Evolutionary conservation across 2,113 vertebrate species (phyloP).

Genomic region (Heteronetta atricapilla): DNA sequence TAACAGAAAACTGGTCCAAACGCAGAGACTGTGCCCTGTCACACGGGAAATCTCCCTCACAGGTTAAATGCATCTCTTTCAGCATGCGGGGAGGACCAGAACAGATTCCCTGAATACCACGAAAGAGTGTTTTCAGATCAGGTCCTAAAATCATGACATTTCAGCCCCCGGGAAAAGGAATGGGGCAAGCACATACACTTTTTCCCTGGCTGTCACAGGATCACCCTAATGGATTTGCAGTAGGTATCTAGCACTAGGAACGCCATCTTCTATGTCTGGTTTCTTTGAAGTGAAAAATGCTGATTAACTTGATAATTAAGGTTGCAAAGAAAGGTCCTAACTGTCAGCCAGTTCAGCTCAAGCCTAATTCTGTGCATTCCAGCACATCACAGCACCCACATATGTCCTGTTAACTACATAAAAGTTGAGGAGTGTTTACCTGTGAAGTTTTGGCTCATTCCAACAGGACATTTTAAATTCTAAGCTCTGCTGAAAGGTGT

Average conservation of each 20-base stretch:
- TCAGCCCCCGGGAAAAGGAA: not conserved
- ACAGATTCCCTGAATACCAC: rapidly evolving
- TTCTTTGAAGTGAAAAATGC: not conserved
- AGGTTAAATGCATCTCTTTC: not conserved
- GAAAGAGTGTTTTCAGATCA: not conserved
- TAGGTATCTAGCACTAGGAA: not conserved
- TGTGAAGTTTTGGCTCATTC: not conserved
- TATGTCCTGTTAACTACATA: rapidly evolving
- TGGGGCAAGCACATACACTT: rapidly evolving
- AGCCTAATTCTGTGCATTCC: rapidly evolving
- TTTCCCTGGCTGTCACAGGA: not conserved
- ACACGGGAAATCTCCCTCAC: rapidly evolving
- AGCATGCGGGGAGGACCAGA: not conserved
- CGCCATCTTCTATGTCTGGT: not conserved
- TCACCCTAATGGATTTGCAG: not conserved
- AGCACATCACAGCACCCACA: not conserved
- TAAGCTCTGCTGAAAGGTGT: not conserved
- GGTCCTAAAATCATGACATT: not conserved
- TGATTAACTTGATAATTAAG: not conserved
- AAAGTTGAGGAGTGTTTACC: not conserved
- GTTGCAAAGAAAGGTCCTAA: not conserved
- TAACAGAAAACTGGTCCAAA: not conserved
- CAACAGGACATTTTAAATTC: not conserved
- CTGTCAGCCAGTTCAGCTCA: not conserved
- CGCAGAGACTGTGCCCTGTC: too few species aligned